Base-by-base conservation (phyloP, 1,140 invertebrate genomes). In the Cheumatopsyche charites region DNA sequence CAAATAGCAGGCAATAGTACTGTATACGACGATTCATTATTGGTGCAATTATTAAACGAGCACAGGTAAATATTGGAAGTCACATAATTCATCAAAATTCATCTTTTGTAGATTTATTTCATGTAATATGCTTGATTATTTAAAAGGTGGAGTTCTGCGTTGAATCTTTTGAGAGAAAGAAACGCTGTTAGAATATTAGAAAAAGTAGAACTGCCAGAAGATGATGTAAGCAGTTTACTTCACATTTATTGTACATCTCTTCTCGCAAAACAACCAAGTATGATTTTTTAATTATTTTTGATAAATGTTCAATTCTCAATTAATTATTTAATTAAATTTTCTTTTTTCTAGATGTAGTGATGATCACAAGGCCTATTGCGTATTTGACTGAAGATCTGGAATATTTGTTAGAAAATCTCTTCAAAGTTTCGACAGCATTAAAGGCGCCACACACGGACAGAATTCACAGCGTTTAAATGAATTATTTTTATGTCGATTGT, bases 171-270 rank as follows among this genome's bases (percentile, higher is more conserved):
- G 21, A 79, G 82, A 19, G 82, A 82, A 36, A 79, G 82, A 17
- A 83, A 82, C 68, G 79, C 79, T 0, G 81, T 83, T 47, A 78
- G 79, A 5, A 83, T 84, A 49, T 73, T 83, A 42, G 81, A 82
- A 71, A 79, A 80, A 43, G 82, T 81, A 15, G 83, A 84, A 62
- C 71, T 83, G 4, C 80, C 82, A 4, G 86, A 87, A 49, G 85
- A 90, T 79, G 88, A 91, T 78, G 81, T 90, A 69, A 86, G 87
- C 41, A 86, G 86, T 43, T 80, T 90, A 17, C 79, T 91, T 49
- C 88, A 87, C 77, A 85, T 90, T 9, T 91, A 89, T 80, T 90
- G 89, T 78, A 85, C 84, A 75, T 84, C 87, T 43, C 79, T 90
- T 12, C 84, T 87, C 26, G 86, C 89, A 70, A 87, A 88, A 67